phyloP scores from a whole-genome alignment of 2,113 vertebrate genomes.

The Podarcis cretensis region DNA sequence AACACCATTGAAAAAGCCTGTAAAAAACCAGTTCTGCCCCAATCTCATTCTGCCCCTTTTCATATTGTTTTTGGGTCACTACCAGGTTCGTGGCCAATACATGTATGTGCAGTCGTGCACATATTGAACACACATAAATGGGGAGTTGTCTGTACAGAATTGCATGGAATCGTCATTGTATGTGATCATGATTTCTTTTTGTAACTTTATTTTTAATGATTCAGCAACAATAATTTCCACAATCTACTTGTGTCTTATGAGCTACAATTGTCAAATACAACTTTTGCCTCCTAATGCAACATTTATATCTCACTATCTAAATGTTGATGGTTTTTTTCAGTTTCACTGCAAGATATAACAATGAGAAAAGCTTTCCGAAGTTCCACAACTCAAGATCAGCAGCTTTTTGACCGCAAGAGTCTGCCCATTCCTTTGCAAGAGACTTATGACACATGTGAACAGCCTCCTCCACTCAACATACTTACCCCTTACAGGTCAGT shows the following conservation, averaged over 20 bases:
- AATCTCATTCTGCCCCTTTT: too few relatives aligned
- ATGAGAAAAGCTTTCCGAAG: constrained; percentile 99
- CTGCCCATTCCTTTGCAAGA: constrained; percentile 95
- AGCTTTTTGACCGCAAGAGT: constrained; percentile 93
- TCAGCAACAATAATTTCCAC: not conserved
- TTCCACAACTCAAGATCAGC: constrained; percentile 96
- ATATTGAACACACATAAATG: not conserved
- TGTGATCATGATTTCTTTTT: not conserved
- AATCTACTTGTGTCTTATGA: not conserved
- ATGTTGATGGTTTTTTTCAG: constrained; percentile 70
- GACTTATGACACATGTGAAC: constrained; percentile 92
- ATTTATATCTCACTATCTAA: not conserved
- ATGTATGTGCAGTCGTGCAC: not conserved
- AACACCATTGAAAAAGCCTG: too few relatives aligned
- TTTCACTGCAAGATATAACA: constrained; percentile 97
- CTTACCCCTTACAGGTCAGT: constrained; percentile 95
- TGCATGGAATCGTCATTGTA: not conserved
- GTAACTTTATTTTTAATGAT: not conserved
- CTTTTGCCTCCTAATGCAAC: not conserved
- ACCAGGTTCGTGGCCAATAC: not conserved
- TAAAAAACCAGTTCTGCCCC: too few relatives aligned
- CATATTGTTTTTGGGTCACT: too few relatives aligned
- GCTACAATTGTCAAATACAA: not conserved
- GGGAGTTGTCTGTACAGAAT: not conserved
- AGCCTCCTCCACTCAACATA: constrained; percentile 97